phyloP scores from a whole-genome alignment of 2,797 vertebrate genomes.

The Amazona finschi region DNA sequence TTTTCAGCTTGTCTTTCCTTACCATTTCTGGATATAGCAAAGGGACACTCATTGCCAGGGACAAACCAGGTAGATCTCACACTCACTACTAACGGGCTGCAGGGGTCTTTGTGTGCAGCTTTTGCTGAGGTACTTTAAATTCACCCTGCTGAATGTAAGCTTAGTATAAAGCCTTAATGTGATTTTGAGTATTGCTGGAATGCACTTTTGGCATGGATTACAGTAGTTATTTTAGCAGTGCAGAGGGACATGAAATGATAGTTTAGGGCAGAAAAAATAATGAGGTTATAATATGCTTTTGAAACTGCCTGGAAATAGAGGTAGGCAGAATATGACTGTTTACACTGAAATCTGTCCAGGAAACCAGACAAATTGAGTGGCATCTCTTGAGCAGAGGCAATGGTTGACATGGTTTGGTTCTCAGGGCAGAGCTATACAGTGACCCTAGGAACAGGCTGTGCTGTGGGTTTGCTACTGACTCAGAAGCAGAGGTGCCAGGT shows the following conservation, averaged over 20 bases:
- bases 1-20: background rate
- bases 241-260: background rate
- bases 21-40: background rate
- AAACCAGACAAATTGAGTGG: background rate
- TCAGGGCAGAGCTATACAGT: background rate
- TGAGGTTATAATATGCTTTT: background rate
- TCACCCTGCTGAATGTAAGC: background rate
- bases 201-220: background rate
- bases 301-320: background rate
- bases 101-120: background rate
- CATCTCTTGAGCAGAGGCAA: background rate
- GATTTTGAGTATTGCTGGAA: background rate
- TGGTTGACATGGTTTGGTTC: background rate
- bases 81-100: fast-evolving
- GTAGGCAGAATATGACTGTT: background rate
- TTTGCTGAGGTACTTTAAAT: background rate
- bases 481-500: background rate
- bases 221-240: background rate
- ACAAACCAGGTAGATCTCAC: background rate
- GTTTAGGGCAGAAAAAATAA: slow-evolving; percentile 1
- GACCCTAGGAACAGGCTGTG: background rate
- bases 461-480: slow-evolving; percentile 4
- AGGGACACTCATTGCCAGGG: background rate
- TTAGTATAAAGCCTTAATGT: background rate
- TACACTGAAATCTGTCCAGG: background rate